Base-by-base conservation (phyloP, 2,113 vertebrate species). In the Ophthalmotilapia sp. region DNA sequence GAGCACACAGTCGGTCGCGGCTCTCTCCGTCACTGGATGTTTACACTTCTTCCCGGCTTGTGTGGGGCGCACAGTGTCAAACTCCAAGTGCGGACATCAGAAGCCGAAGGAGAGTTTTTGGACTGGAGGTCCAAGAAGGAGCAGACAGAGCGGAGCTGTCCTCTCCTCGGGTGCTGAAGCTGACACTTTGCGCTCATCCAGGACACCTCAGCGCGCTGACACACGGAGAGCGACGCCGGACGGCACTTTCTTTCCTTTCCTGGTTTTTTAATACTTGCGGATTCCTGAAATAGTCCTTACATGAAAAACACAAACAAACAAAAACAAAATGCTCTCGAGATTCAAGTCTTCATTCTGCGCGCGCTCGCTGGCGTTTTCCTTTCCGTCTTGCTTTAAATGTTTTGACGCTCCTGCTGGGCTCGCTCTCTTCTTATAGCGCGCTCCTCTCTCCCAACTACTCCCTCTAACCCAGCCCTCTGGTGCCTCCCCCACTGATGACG, bases 401-500 rank as follows among this genome's bases (percentile, higher is more conserved):
- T 91, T 81, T 77, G 87, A 85, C 62, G 89, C 86, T 93, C 88
- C 80, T 80, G 42, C 81, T 9, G 89, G 45, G 54, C 89, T 92
- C 83, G 58, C 62, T 81, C 85, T 91, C 92, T 42, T 92, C 93
- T 93, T 94, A 90, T 85, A 86, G 80, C 53, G 87, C 82, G 86
- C 92, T 93, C 81, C 88, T 92, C 90, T 92, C 85, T 65, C 87
- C 86, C 79, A 84, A 85, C 84, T 84, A 79, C 36, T 89, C 83
- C 81, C 81, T 85, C 47, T 87, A 49, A 91, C 82, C 93, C 88
- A 77, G 65, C 94, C 92, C 93, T 83, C 84, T 80, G 87, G 95
- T 90, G 91, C 95, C 94, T 93, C 94, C 95, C 92, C 90, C 91
- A 81, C 73, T 82, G 86, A 92, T 95, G 90, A 94, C 93, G 93